A percentile compares a stretch with the other conserved stretches of the same genome.
These are phyloP conservation scores for Aselliscus stoliczkanus DNA, from an alignment of 2,797 vertebrate genomes.

Conservation along the genomic window DNA sequence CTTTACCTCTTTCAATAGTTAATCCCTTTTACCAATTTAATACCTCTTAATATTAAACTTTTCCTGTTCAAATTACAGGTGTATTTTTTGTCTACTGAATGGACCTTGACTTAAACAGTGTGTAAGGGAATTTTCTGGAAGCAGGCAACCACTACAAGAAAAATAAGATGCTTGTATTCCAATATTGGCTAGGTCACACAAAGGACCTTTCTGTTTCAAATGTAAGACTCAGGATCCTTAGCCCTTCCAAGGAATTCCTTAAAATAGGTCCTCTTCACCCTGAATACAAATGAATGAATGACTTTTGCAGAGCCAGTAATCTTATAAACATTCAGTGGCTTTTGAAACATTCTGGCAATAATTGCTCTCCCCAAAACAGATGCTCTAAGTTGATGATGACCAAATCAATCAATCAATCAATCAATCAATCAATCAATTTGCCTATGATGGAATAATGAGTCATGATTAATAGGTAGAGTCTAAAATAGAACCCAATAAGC, in stretches of 20 bases:
- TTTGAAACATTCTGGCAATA: not conserved
- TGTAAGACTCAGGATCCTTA: not conserved
- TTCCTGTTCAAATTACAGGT: not conserved
- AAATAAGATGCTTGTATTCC: not conserved
- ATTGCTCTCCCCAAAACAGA: not conserved
- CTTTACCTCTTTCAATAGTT: not conserved
- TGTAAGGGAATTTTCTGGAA: not conserved
- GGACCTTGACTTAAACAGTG: not conserved
- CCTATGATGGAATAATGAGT: not conserved
- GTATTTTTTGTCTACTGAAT: not conserved
- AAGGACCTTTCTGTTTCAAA: not conserved
- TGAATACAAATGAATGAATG: not conserved
- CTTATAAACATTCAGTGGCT: not conserved
- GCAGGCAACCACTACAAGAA: not conserved
- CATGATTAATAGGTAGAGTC: not conserved
- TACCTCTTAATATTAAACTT: not conserved
- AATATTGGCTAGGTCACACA: not conserved
- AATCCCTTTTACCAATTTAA: not conserved
- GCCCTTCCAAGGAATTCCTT: not conserved
- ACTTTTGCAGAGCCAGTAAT: not conserved
- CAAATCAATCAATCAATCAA: not conserved
- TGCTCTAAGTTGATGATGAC: not conserved
- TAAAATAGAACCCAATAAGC: not conserved
- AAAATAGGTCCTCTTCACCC: not conserved
- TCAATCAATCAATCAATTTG: not conserved